Percentiles rank a stretch among this genome's conserved stretches.
phyloP scores from a whole-genome alignment of 1,140 invertebrate species.

The Drosophila pandora region DNA sequence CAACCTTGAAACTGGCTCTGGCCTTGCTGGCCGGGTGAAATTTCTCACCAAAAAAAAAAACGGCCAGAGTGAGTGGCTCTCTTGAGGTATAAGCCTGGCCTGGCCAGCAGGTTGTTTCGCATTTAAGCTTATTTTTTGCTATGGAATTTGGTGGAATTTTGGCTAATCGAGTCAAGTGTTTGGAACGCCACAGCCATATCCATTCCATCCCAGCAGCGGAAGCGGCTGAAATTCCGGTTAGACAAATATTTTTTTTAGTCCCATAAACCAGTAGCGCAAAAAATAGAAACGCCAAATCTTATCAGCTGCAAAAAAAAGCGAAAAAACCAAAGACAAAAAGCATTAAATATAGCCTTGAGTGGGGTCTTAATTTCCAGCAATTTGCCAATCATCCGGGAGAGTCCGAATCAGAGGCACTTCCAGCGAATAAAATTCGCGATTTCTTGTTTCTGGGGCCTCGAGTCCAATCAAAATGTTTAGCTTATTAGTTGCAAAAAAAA shows the following conservation, averaged over 20 bases:
- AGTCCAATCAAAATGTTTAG: slow-evolving; percentile 75
- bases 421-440: slow-evolving; percentile 33
- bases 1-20: slow-evolving; percentile 67
- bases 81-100: too few relatives aligned
- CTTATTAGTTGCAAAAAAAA: slow-evolving; percentile 69
- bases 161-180: slow-evolving; percentile 67
- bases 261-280: slow-evolving; percentile 20
- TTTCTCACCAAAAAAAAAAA: slow-evolving; percentile 42
- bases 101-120: slow-evolving; percentile 47
- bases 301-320: slow-evolving; percentile 36
- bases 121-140: slow-evolving; percentile 51
- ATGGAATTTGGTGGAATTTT: slow-evolving; percentile 42
- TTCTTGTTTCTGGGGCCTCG: slow-evolving; percentile 30
- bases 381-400: slow-evolving; percentile 65
- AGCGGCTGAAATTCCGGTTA: slow-evolving; percentile 39
- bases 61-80: neutral
- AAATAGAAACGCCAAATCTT: slow-evolving; percentile 30
- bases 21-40: slow-evolving; percentile 67
- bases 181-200: slow-evolving; percentile 5
- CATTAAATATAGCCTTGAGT: slow-evolving; percentile 61
- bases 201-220: slow-evolving; percentile 15
- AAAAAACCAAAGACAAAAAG: slow-evolving; percentile 5
- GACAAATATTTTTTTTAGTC: neutral
- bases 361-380: slow-evolving; percentile 61
- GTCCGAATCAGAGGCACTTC: slow-evolving; percentile 17